phyloP scores from a whole-genome alignment of 1,140 invertebrate species.

The Acromyrmex heyeri region DNA sequence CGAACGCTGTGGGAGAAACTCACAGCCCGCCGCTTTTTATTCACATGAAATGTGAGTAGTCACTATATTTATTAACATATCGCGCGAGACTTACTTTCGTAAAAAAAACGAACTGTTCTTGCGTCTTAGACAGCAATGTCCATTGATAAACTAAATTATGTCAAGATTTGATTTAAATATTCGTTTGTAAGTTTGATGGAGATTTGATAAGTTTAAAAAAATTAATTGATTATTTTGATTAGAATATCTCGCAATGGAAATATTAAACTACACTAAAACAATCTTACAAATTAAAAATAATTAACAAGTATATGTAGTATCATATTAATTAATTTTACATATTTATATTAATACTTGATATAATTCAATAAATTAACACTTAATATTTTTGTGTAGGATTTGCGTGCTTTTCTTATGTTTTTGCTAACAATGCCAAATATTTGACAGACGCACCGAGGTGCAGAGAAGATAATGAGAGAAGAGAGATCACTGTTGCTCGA shows the following conservation, averaged over 20 bases:
- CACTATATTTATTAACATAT: background rate
- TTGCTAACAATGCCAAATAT: background rate
- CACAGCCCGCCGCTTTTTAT: constrained; percentile 89
- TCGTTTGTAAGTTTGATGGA: too few species aligned
- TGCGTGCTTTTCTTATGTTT: background rate
- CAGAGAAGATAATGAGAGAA: constrained; percentile 87
- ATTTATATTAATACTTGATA: background rate
- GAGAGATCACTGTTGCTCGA: constrained; percentile 88
- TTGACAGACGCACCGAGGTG: constrained; percentile 89
- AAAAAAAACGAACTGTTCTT: background rate
- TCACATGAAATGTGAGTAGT: constrained; percentile 90
- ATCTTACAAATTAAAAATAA: background rate
- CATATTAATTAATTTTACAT: background rate
- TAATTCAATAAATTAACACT: background rate
- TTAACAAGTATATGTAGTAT: background rate
- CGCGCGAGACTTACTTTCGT: background rate
- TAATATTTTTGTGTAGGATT: background rate
- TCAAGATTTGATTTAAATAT: background rate
- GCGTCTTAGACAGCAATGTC: background rate
- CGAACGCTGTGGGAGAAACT: constrained; percentile 90
- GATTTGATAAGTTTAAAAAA: too few species aligned
- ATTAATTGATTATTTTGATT: too few species aligned
- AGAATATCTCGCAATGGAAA: too few species aligned
- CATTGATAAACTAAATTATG: background rate
- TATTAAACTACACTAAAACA: background rate